These are phyloP conservation scores for Rafetus swinhoei DNA, from an alignment of 2,113 vertebrate species.

Conservation along the genomic window DNA sequence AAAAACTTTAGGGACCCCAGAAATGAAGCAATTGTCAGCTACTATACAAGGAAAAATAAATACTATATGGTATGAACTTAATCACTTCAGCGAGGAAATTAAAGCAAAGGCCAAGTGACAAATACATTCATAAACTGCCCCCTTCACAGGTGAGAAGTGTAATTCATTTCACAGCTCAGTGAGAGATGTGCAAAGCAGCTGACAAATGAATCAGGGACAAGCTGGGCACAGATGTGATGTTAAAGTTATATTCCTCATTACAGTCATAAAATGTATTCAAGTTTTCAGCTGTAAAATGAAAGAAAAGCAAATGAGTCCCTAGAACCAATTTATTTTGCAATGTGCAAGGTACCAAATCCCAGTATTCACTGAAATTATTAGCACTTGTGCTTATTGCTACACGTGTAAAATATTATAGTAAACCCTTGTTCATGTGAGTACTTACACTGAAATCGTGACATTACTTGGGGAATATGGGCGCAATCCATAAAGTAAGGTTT, in stretches of 20 bases:
- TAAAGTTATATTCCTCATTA: not conserved
- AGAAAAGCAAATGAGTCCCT: conserved; percentile 38
- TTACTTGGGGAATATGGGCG: not conserved
- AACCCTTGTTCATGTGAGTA: not conserved
- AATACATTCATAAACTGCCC: not conserved
- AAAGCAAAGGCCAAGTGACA: not conserved
- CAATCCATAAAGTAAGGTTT: not conserved
- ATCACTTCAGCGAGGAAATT: not conserved
- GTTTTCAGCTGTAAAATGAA: conserved; percentile 27
- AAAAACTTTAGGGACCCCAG: not conserved
- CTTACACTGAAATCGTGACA: not conserved
- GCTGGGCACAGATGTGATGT: not conserved
- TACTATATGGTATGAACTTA: not conserved
- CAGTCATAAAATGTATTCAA: not conserved
- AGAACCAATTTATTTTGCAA: conserved; percentile 16
- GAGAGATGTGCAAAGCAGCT: conserved; percentile 31
- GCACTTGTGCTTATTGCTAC: not conserved
- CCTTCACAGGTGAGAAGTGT: conserved; percentile 19
- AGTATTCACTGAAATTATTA: not conserved
- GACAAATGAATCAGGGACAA: conserved; percentile 23
- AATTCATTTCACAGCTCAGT: not conserved
- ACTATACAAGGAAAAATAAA: not conserved
- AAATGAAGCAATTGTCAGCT: not conserved
- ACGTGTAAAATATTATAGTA: not conserved
- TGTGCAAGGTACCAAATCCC: not conserved